A percentile compares a stretch with the other conserved stretches of the same genome.
Evolutionary conservation across 1,140 invertebrate genomes (phyloP).

Genomic region (Daktulosphaira vitifoliae): DNA sequence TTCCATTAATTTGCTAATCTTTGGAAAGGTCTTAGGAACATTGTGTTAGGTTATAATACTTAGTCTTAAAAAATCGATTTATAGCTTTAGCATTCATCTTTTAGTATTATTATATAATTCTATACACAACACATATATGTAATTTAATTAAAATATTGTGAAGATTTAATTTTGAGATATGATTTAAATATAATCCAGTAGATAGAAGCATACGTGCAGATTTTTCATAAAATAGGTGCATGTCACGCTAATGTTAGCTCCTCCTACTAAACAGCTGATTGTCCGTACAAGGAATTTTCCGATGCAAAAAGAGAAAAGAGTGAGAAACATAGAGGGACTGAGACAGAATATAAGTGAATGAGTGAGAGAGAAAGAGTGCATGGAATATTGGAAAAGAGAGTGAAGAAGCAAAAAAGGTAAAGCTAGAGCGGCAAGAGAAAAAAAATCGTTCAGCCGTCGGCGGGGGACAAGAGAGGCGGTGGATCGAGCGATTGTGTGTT

Average conservation of each 20-base stretch:
- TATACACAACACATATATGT: too few species aligned
- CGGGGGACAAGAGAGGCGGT: slow-evolving; percentile 11
- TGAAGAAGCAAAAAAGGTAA: not conserved
- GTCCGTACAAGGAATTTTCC: slow-evolving; percentile 22
- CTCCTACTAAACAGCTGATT: not conserved
- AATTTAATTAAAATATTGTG: too few species aligned
- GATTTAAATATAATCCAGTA: too few species aligned
- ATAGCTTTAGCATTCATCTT: too few species aligned
- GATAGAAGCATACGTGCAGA: too few species aligned
- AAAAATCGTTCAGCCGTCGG: slow-evolving; percentile 11
- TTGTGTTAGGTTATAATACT: too few species aligned
- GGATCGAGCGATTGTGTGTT: slow-evolving; percentile 25
- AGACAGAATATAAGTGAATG: not conserved
- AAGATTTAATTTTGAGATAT: too few species aligned
- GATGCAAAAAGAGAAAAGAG: not conserved
- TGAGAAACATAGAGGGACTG: not conserved
- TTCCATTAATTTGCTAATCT: too few species aligned
- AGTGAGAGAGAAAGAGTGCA: not conserved
- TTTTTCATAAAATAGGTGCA: too few species aligned
- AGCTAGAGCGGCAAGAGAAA: not conserved
- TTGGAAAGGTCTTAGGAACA: too few species aligned
- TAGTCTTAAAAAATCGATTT: too few species aligned
- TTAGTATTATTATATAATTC: too few species aligned
- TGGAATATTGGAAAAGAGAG: not conserved
- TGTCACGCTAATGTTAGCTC: not conserved